Base-by-base conservation (phyloP, 2,113 vertebrate genomes). In the Barnardius zonarius region DNA sequence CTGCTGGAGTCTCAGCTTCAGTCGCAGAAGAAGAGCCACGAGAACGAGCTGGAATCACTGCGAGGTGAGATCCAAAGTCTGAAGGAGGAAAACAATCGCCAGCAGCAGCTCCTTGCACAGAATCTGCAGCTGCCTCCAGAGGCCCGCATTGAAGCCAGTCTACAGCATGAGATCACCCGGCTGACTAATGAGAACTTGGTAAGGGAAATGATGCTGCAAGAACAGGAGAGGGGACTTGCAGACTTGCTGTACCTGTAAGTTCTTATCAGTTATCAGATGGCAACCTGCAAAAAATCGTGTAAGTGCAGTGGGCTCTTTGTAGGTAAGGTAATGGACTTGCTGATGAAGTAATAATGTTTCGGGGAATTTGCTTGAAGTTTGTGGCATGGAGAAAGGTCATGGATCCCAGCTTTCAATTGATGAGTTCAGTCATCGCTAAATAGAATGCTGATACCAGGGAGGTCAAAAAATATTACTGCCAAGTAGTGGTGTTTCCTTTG, bases 151-250 rank as follows among this genome's bases (percentile, higher is more conserved):
- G 99, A 99, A 92, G 99, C 99, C 97, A 99, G 99, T 66, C 98
- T 99, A 70, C 99, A 99, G 95, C 99, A 99, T 1, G 99, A 99
- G 97, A 99, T 99, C 98, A 99, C 99, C 19, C 98, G 99, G 13
- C 98, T 99, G 73, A 99, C 99, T 63, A 99, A 99, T 1, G 99
- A 99, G 93, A 99, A 99, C 98, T 62, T 99, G 99, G 99, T 99
- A 97, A 93, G 98, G 3, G 41, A 51, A n/a, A 8, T 0, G 9
- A 1, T 35, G 44, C 54, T 70, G 72, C 44, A 8, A 52, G 57
- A 84, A 63, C 78, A 23, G 49, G 14, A 59, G 3, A 0, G 22
- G 78, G 46, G 3, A 14, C 66, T 25, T 2, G 1, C 6, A 28
- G 9, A 2, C 49, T 22, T 83, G 52, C 35, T 67, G 17, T 3